These are phyloP conservation scores for Ceyx melanurus DNA, from an alignment of 2,113 vertebrate species.

Conservation along the genomic window DNA sequence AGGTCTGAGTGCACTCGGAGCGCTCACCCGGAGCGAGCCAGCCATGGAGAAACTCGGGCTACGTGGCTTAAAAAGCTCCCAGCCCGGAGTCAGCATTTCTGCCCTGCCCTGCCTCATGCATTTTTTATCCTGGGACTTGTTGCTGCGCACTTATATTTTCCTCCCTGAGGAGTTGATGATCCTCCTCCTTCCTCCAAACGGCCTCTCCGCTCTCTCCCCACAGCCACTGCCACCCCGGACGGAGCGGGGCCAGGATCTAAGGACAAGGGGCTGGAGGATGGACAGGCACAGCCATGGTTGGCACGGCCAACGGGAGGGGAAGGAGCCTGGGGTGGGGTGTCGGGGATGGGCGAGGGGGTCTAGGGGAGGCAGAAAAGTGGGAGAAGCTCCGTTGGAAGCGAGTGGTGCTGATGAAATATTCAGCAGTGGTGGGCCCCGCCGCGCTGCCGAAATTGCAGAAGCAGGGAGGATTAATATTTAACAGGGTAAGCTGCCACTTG, in stretches of 20 bases:
- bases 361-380: constrained; percentile 41
- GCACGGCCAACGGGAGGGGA: neutral
- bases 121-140: constrained; percentile 57
- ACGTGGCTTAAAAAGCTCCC: constrained; percentile 17
- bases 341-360: neutral
- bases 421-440: constrained; percentile 75
- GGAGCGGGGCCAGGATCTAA: neutral
- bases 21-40: neutral
- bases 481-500: constrained; percentile 76
- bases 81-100: constrained; percentile 58
- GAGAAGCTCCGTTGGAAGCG: constrained; percentile 68
- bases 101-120: constrained; percentile 48
- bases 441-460: constrained; percentile 76
- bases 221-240: rapidly evolving
- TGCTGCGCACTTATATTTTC: constrained; percentile 31
- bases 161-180: constrained; percentile 4
- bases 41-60: neutral
- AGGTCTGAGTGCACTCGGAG: neutral
- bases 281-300: rapidly evolving
- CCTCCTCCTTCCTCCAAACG: neutral
- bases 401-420: constrained; percentile 78
- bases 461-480: constrained; percentile 79
- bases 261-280: neutral
- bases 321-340: neutral
- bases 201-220: neutral